Evolutionary conservation across 2,797 vertebrate genomes (phyloP).

Genomic region (Geotrypetes seraphini): DNA sequence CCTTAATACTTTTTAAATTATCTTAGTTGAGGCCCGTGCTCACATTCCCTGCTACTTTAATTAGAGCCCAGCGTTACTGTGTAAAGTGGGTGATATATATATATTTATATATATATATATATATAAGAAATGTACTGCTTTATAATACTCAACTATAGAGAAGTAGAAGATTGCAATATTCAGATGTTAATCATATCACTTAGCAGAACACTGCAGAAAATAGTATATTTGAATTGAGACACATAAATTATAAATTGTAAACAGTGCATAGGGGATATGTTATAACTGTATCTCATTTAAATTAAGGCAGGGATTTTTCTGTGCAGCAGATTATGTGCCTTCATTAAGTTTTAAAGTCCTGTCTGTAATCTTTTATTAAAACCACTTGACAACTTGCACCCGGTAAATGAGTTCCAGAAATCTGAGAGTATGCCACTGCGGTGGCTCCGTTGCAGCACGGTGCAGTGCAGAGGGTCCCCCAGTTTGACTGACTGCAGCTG

Average conservation of each 20-base stretch:
- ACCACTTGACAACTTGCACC: conserved; percentile 45
- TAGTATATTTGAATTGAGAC: conserved; percentile 73
- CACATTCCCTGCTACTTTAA: conserved; percentile 39
- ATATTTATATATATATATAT: no score
- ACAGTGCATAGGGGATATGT: conserved; percentile 72
- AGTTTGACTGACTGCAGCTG: no score
- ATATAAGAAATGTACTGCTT: no score
- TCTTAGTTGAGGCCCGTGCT: conserved; percentile 25
- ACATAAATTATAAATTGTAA: conserved; percentile 92
- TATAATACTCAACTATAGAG: conserved; percentile 30
- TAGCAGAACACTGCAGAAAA: conserved; percentile 81
- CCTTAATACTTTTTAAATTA: conserved; percentile 38
- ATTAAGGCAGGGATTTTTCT: conserved; percentile 69
- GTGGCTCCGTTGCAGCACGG: no score
- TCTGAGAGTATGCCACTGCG: no score
- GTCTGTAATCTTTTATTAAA: conserved; percentile 69
- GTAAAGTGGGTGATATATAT: conserved; percentile 33
- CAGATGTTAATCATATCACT: conserved; percentile 78
- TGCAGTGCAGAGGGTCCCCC: no score
- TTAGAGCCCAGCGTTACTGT: conserved; percentile 36
- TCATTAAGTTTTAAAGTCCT: conserved; percentile 69
- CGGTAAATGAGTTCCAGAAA: conserved; percentile 6
- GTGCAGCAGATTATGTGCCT: conserved; percentile 56
- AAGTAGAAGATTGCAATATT: conserved; percentile 48
- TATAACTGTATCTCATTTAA: conserved; percentile 67